Evolutionary conservation across 2,888 invertebrate genomes (phyloP).

Genomic region (Drosophila paranaensis): DNA sequence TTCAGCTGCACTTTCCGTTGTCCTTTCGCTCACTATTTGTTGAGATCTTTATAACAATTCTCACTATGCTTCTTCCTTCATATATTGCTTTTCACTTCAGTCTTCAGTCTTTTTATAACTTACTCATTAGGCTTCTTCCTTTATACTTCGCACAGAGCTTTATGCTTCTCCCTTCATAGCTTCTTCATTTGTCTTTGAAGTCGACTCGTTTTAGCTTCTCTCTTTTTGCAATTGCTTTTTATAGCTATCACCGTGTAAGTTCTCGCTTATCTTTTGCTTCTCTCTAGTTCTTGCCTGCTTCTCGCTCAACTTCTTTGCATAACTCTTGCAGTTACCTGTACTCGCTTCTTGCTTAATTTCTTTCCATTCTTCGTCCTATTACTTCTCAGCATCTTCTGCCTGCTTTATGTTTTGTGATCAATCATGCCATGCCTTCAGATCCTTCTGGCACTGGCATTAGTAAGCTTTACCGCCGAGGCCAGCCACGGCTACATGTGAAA

Average conservation of each 20-base stretch:
- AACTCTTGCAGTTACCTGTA: too few species aligned
- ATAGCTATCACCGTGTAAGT: background rate
- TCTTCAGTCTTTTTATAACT: too few species aligned
- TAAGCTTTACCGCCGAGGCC: background rate
- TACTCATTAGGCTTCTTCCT: too few species aligned
- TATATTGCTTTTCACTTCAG: background rate
- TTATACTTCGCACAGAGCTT: too few species aligned
- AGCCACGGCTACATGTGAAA: conserved; percentile 10
- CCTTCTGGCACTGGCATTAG: conserved; percentile 1
- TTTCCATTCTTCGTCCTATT: background rate
- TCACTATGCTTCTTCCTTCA: background rate
- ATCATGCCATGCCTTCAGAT: background rate
- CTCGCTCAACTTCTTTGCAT: background rate
- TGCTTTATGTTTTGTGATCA: background rate
- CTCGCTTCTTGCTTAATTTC: background rate
- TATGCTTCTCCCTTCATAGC: background rate
- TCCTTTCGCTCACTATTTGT: too few species aligned
- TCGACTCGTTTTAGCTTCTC: background rate
- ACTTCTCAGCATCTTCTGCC: background rate
- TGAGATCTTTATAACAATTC: too few species aligned
- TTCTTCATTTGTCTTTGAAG: too few species aligned
- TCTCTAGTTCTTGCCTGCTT: background rate
- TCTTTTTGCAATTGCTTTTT: background rate
- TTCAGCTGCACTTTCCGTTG: too few species aligned
- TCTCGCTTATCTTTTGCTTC: background rate